phyloP scores from a whole-genome alignment of 2,888 invertebrate genomes.

The Norana najaformis region DNA sequence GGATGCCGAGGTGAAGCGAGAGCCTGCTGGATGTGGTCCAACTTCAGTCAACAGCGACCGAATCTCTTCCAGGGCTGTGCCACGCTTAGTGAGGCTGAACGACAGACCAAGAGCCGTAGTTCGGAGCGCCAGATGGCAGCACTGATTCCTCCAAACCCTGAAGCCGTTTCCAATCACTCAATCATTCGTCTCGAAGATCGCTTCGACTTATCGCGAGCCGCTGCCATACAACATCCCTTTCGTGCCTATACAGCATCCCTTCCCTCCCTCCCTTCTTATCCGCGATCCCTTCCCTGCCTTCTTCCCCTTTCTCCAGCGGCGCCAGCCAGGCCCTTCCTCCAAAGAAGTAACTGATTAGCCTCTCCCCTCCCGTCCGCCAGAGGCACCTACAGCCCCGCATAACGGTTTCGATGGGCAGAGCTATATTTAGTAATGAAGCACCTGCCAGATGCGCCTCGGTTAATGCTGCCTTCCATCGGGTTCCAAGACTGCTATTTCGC shows the following conservation, averaged over 20 bases:
- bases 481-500: background rate
- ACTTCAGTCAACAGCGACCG: background rate
- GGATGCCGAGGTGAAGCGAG: background rate
- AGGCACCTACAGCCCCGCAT: background rate
- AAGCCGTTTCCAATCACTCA: conserved; percentile 13
- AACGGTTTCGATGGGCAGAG: background rate
- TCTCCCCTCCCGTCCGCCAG: background rate
- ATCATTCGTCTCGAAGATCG: conserved; percentile 7
- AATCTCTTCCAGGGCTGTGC: background rate
- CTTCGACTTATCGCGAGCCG: background rate
- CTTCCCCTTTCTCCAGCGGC: background rate
- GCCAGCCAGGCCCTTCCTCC: background rate
- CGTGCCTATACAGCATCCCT: background rate
- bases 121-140: background rate
- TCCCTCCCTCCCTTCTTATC: background rate
- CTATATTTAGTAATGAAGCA: conserved; percentile 13
- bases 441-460: background rate
- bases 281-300: background rate
- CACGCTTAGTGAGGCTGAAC: too few species aligned
- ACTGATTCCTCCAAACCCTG: background rate
- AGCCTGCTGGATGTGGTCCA: background rate
- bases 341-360: conserved; percentile 13
- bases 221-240: background rate
- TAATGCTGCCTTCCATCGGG: background rate
- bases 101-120: too few species aligned